Evolutionary conservation across 2,888 invertebrate genomes (phyloP).

Genomic region (Digitonthophagus gazella): DNA sequence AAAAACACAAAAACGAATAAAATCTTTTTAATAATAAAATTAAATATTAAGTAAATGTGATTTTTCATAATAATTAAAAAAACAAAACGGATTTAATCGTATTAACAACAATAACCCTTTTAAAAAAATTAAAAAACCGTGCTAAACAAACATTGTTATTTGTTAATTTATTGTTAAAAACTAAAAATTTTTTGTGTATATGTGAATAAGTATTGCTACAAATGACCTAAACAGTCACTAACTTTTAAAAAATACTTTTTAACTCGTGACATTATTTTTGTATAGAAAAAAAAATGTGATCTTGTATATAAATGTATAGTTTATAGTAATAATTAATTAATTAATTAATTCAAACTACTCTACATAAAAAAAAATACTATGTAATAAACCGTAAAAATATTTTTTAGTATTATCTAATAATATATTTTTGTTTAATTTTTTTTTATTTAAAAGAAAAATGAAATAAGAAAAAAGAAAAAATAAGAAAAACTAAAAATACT

Average conservation of each 20-base stretch:
- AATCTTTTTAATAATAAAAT: constrained; percentile 22
- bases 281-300: constrained; percentile 28
- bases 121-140: constrained; percentile 19
- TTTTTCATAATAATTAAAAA: constrained; percentile 13
- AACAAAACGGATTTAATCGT: background rate
- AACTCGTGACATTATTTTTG: constrained; percentile 27
- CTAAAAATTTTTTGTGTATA: constrained; percentile 4
- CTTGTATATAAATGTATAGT: constrained; percentile 26
- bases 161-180: constrained; percentile 28
- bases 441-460: too few relatives aligned
- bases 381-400: background rate
- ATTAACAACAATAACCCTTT: background rate
- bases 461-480: background rate
- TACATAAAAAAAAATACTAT: constrained; percentile 15
- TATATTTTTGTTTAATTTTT: background rate
- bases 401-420: background rate
- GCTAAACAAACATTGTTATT: constrained; percentile 22
- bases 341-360: constrained; percentile 18
- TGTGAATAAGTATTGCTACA: background rate
- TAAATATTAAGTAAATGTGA: constrained; percentile 23
- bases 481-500: constrained; percentile 17
- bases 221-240: background rate
- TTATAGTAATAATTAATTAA: constrained; percentile 6
- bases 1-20: too few relatives aligned
- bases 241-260: constrained; percentile 19